Base-by-base conservation (phyloP, 2,113 vertebrate genomes). In the Otolemur garnettii region DNA sequence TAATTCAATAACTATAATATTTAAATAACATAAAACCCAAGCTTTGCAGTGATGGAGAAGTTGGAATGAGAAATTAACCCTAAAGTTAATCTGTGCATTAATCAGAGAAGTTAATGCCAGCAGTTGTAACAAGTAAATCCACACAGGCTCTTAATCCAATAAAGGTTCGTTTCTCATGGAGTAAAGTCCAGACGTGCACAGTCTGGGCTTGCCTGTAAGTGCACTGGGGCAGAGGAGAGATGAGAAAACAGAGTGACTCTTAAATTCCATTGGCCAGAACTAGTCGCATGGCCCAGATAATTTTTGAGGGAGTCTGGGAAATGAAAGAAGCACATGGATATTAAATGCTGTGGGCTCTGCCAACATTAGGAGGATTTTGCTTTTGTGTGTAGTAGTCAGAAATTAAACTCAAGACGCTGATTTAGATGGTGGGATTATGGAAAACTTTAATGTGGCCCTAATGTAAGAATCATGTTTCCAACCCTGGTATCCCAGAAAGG, bases 251-350 rank as follows among this genome's bases (percentile, higher is more conserved):
- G 1, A 22, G 59, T 60, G 11, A 17, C 53, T 66, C 10, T 24
- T 60, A 13, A 21, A 42, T 74, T 6, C 53, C 42, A 22, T 59
- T 10, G 21, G 24, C 15, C 38, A 30, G 50, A n/a, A 28, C 2
- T 7, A 10, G 50, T 55, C 83, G 21, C 3, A 18, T 3, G 30
- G 62, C 26, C 38, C 0, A 4, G 6, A 55, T 24, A 9, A 2
- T 38, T 1, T 50, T 19, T 21, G 3, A 2, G 50, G 64, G n/a
- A 22, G 42, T 15, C 28, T 24, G 71, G 18, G 30, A 62, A n/a
- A 7, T n/a, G 8, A 22, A 57, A 38, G 35, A 24, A 9, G 8
- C 17, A 0, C 0, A 1, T 15, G 3, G 18, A 14, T 1, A 7
- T 1, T 13, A 35, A 62, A 53, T 13, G n/a, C 1, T 1, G 0